phyloP scores from a whole-genome alignment of 2,888 invertebrate genomes.

The Metallyticus violacea region DNA sequence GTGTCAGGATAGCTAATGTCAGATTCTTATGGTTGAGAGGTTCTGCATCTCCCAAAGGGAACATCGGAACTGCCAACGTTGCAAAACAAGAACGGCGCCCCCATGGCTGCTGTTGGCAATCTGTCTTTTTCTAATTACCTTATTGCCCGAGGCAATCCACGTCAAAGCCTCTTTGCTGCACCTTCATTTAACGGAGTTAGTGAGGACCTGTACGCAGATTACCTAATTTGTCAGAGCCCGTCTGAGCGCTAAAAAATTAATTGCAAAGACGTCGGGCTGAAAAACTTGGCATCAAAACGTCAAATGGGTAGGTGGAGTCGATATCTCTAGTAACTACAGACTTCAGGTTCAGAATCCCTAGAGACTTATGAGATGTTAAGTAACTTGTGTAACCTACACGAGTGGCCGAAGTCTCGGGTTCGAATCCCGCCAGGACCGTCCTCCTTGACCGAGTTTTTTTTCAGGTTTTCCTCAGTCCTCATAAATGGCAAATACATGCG shows the following conservation, averaged over 20 bases:
- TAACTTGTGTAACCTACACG: too few relatives aligned
- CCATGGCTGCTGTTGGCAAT: too few relatives aligned
- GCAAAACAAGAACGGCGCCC: not conserved
- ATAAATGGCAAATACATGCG: too few relatives aligned
- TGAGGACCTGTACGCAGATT: not conserved
- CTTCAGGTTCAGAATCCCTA: too few relatives aligned
- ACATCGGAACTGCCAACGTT: not conserved
- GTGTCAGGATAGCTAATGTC: not conserved
- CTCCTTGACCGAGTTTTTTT: too few relatives aligned
- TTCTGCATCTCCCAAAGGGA: too few relatives aligned
- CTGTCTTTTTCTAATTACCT: not conserved
- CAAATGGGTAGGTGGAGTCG: too few relatives aligned
- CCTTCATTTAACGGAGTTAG: not conserved
- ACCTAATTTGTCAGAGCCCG: not conserved
- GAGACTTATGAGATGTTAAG: too few relatives aligned
- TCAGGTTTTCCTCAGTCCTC: too few relatives aligned
- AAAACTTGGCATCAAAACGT: not conserved
- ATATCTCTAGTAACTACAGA: too few relatives aligned
- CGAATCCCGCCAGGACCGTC: too few relatives aligned
- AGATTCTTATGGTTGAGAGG: not conserved
- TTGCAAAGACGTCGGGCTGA: not conserved
- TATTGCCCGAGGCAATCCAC: not conserved
- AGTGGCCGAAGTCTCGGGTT: too few relatives aligned
- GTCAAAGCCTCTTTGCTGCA: not conserved
- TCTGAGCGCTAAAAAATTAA: not conserved